Percentiles rank a stretch among this genome's conserved stretches.
These are phyloP conservation scores for Ochotona curzoniae DNA, from an alignment of 2,113 vertebrate genomes.

Conservation along the genomic window DNA sequence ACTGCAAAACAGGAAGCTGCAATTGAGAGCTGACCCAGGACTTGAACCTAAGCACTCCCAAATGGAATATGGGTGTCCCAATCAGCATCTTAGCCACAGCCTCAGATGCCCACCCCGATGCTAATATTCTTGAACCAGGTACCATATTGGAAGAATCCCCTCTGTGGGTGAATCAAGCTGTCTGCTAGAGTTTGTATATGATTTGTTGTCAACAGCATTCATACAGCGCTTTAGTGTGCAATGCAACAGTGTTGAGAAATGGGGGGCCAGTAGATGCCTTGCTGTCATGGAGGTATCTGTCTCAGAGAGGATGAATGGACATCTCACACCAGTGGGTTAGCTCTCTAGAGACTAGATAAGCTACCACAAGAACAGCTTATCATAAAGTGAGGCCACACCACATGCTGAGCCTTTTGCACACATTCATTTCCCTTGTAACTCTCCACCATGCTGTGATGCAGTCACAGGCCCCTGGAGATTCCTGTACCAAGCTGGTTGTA, in stretches of 20 bases:
- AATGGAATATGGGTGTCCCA: too few relatives aligned
- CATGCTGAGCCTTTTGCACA: not conserved
- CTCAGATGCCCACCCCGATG: too few relatives aligned
- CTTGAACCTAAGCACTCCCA: too few relatives aligned
- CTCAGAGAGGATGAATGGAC: not conserved
- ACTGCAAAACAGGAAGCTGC: too few relatives aligned
- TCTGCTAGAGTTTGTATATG: not conserved
- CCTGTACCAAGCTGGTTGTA: not conserved
- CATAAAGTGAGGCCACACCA: not conserved
- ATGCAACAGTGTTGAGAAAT: not conserved
- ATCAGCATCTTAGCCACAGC: too few relatives aligned
- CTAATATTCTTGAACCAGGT: not conserved
- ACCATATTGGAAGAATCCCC: conserved; percentile 1
- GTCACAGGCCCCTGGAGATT: not conserved
- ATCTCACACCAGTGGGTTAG: not conserved
- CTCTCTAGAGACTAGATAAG: not conserved
- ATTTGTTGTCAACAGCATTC: not conserved
- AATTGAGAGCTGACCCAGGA: too few relatives aligned
- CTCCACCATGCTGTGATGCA: not conserved
- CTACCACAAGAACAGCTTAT: not conserved
- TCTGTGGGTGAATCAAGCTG: not conserved
- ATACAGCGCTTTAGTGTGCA: not conserved
- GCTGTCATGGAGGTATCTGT: too few relatives aligned
- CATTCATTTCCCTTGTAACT: not conserved
- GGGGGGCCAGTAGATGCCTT: not conserved